Evolutionary conservation across 2,888 invertebrate species (phyloP).

Genomic region (Xestia sexstrigata): DNA sequence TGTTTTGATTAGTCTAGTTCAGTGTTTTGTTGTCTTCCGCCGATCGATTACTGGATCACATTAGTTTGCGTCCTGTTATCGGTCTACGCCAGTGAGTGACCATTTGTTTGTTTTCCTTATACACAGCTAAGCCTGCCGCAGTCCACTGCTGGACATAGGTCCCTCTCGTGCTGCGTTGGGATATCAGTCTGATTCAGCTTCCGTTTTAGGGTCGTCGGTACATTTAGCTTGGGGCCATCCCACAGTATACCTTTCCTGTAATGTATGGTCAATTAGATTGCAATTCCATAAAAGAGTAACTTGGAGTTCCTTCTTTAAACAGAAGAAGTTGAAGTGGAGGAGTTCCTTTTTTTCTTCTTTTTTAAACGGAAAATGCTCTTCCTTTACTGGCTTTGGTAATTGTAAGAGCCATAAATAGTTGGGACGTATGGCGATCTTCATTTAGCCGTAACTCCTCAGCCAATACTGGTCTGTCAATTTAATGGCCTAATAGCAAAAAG

Average conservation of each 20-base stretch:
- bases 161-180: neutral
- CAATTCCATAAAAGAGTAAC: neutral
- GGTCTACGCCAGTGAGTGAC: neutral
- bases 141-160: neutral
- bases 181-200: neutral
- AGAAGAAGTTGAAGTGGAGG: too few species aligned
- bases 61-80: neutral
- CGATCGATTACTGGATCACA: too few species aligned
- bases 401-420: constrained; percentile 29
- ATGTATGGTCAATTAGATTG: neutral
- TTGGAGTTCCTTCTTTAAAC: too few species aligned
- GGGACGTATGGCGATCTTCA: constrained; percentile 6
- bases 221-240: neutral
- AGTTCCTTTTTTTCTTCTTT: neutral
- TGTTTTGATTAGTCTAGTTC: neutral
- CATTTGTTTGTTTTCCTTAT: neutral
- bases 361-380: neutral
- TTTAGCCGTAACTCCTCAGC: constrained; percentile 34
- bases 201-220: neutral
- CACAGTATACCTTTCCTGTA: neutral
- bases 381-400: neutral
- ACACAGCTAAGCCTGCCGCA: neutral
- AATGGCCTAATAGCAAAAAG: constrained; percentile 46
- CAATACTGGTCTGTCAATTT: constrained; percentile 45
- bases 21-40: neutral